These are phyloP conservation scores for Poecilia velifera DNA, from an alignment of 2,797 vertebrate genomes.

Conservation along the genomic window DNA sequence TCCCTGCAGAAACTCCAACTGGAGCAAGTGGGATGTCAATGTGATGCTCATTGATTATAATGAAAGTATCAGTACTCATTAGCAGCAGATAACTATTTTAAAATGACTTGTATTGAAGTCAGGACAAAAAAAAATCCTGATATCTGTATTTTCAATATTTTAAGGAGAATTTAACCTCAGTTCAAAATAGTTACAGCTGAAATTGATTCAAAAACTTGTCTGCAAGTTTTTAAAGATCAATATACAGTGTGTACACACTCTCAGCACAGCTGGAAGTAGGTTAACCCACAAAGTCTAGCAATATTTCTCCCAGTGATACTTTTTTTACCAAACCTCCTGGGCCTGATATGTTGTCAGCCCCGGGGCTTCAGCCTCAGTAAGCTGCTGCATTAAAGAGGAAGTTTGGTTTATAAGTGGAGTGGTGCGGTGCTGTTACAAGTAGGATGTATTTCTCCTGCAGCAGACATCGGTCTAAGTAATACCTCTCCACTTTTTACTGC, in stretches of 20 bases:
- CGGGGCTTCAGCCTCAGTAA: neutral
- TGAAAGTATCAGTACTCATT: neutral
- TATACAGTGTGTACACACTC: neutral
- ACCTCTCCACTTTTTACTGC: neutral
- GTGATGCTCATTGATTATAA: neutral
- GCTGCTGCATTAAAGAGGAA: neutral
- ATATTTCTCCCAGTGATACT: constrained; percentile 4
- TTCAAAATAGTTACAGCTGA: neutral
- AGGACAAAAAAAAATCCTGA: neutral
- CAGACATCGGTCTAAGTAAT: neutral
- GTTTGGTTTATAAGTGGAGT: neutral
- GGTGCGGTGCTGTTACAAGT: neutral
- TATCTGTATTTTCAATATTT: neutral
- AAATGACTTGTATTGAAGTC: neutral
- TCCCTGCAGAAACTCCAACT: neutral
- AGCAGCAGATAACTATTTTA: neutral
- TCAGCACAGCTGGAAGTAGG: constrained; percentile 2
- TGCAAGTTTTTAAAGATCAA: neutral
- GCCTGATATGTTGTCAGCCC: neutral
- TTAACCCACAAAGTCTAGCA: neutral
- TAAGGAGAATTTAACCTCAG: neutral
- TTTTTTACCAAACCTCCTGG: constrained; percentile 3
- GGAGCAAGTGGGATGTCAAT: neutral
- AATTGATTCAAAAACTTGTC: neutral
- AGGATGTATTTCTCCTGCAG: neutral